Evolutionary conservation across 2,888 invertebrate species (phyloP).

Genomic region (Anoplius nigerrimus): DNA sequence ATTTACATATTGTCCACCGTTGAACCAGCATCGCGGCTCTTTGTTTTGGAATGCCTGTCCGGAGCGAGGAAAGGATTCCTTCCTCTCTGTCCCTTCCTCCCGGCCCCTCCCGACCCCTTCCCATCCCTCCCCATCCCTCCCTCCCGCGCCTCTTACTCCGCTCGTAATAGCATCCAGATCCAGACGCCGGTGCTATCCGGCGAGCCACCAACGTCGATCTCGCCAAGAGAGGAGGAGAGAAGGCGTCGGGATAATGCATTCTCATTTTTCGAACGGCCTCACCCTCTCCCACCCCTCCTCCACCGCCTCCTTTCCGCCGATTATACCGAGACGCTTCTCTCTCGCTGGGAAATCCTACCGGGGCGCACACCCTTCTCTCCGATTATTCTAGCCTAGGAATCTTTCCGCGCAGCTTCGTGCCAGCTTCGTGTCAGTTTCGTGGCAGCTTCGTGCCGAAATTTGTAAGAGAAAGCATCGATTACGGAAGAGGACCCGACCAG

Average conservation of each 20-base stretch:
- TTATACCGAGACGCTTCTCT: not conserved
- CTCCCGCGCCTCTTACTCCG: slow-evolving; percentile 28
- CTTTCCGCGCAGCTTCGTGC: too few species aligned
- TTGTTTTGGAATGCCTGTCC: slow-evolving; percentile 73
- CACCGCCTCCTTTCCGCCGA: slow-evolving; percentile 27
- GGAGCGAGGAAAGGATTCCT: slow-evolving; percentile 50
- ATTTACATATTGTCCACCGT: slow-evolving; percentile 75
- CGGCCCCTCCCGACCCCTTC: slow-evolving; percentile 42
- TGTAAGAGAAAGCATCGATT: slow-evolving; percentile 34
- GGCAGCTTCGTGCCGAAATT: too few species aligned
- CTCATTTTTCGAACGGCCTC: slow-evolving; percentile 63
- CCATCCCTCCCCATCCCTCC: slow-evolving; percentile 28
- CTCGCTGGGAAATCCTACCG: not conserved
- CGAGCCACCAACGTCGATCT: slow-evolving; percentile 74
- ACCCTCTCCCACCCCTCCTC: too few species aligned
- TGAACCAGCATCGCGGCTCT: slow-evolving; percentile 69
- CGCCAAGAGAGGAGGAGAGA: slow-evolving; percentile 46
- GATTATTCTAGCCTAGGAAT: too few species aligned
- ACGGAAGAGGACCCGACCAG: slow-evolving; percentile 30
- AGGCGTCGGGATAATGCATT: slow-evolving; percentile 68
- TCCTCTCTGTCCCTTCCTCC: slow-evolving; percentile 44
- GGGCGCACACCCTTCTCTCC: not conserved
- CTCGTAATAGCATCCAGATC: slow-evolving; percentile 70
- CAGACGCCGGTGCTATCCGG: slow-evolving; percentile 64
- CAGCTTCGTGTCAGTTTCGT: slow-evolving; percentile 6